Base-by-base conservation (phyloP, 2,113 vertebrate genomes). In the Benitochromis conjunctus region DNA sequence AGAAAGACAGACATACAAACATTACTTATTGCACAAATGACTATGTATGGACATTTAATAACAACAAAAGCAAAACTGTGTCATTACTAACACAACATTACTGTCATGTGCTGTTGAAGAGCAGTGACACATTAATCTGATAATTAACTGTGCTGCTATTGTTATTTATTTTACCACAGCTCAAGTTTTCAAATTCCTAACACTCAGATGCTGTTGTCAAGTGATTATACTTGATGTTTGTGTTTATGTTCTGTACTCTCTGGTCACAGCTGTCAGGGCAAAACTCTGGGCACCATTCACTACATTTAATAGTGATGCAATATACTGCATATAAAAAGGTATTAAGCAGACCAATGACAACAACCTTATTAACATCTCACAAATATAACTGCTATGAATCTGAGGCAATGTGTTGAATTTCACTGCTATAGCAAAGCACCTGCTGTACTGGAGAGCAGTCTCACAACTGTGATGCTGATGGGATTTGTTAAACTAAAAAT, bases 1-100 rank as follows among this genome's bases (percentile, higher is more conserved):
- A 77, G 41, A 81, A 91, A 89, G 84, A 90, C 80, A 89, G 86
- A 89, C 80, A 36, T 14, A 86, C 41, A 79, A 26, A 71, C 14
- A 56, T 83, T 53, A 34, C 56, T 41, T 69, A 56, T 3, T 57
- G 56, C 7, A 82, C 24, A 85, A 43, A 80, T 46, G 19, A n/a
- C 19, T 8, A 26, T 2, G 6, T 7, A 57, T 58, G 38, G 18
- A 53, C n/a, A 55, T 11, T 34, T 46, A 71, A 51, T 36, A 56
- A 54, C 16, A 29, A 58, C 26, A 60, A 31, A 48, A 62, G 10
- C 58, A 36, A 12, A 74, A 57, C 43, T 55, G 21, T 56, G 55
- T 13, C 55, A 16, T 56, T 31, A 56, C n/a, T 9, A 54, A 41
- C 16, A 48, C 29, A 76, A 31, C 6, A 51, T 29, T 51, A 51